Conservation (phyloP, 2,888 invertebrate species). For the Chymomyza amoena region DNA sequence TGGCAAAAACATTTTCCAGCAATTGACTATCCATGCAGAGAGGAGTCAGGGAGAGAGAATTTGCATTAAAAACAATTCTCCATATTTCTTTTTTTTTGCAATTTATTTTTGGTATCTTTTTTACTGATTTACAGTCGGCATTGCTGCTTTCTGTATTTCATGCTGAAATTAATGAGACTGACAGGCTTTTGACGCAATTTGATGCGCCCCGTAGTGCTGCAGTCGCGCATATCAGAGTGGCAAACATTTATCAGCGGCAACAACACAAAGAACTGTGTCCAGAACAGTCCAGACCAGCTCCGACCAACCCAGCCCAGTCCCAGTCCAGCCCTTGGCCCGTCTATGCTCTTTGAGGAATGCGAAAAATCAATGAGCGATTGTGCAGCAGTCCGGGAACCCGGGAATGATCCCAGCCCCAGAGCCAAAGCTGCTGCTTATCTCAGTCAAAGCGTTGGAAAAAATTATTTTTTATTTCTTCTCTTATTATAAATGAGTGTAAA, state of each 20-base stretch:
- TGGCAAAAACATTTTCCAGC: slow-evolving; percentile 56
- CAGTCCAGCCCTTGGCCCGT: neutral
- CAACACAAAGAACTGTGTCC: slow-evolving; percentile 48
- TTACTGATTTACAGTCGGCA: slow-evolving; percentile 25
- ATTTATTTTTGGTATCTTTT: neutral
- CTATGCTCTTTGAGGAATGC: neutral
- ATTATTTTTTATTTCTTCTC: neutral
- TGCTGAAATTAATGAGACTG: slow-evolving; percentile 68
- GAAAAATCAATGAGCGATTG: slow-evolving; percentile 61
- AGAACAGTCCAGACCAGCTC: neutral
- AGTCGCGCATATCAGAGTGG: slow-evolving; percentile 50
- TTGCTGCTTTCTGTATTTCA: slow-evolving; percentile 5
- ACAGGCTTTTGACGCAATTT: slow-evolving; percentile 70
- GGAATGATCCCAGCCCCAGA: too few species aligned
- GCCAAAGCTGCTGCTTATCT: slow-evolving; percentile 38
- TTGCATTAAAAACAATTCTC: slow-evolving; percentile 50
- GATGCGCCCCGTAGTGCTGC: slow-evolving; percentile 61
- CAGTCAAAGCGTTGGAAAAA: slow-evolving; percentile 16
- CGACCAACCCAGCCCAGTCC: neutral
- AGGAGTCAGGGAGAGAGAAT: slow-evolving; percentile 35
- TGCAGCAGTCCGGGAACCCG: slow-evolving; percentile 11
- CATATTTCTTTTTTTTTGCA: slow-evolving; percentile 14
- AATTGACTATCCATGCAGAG: slow-evolving; percentile 60
- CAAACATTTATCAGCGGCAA: slow-evolving; percentile 64
- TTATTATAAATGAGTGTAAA: slow-evolving; percentile 38